Conservation (phyloP, 2,113 vertebrate genomes). For the Anguilla japonica region DNA sequence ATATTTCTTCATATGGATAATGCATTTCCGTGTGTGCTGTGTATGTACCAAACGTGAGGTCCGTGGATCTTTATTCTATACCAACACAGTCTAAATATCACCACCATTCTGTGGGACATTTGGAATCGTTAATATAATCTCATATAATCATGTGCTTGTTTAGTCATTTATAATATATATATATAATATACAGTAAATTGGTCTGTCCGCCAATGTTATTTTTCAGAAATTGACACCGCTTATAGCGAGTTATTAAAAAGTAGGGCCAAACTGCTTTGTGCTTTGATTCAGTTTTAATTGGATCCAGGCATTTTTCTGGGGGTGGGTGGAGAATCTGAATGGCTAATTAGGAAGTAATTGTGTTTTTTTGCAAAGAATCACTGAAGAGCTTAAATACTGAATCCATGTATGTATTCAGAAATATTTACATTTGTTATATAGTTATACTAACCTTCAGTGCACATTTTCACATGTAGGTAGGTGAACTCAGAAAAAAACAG, state of each 20-base stretch:
- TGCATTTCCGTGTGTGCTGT: too few relatives aligned
- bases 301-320: background rate
- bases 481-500: background rate
- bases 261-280: background rate
- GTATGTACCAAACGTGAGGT: background rate
- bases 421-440: background rate
- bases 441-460: background rate
- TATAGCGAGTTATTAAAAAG: background rate
- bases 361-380: background rate
- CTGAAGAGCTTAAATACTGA: background rate
- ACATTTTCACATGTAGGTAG: constrained; percentile 9
- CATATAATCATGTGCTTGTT: background rate
- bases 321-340: background rate
- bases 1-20: too few relatives aligned
- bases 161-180: background rate
- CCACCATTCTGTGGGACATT: background rate
- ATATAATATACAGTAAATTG: background rate
- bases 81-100: background rate
- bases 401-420: background rate
- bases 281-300: background rate
- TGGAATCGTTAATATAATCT: background rate
- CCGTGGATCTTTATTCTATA: background rate
- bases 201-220: background rate
- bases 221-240: background rate
- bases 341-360: background rate